Base-by-base conservation (phyloP, 2,113 vertebrate species). In the Dissostichus mawsoni region DNA sequence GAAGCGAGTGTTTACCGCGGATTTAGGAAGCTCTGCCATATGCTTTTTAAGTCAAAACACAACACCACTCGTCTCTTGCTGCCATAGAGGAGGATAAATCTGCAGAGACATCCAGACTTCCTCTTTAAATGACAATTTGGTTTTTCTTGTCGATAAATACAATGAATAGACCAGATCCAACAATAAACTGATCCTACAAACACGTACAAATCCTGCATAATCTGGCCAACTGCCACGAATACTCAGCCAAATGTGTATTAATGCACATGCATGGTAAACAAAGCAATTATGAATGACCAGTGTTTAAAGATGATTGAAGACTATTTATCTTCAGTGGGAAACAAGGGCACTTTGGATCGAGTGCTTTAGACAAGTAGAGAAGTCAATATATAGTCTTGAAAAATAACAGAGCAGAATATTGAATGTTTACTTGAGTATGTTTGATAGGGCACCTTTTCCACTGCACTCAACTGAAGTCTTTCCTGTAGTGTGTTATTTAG, bases 1-100 rank as follows among this genome's bases (percentile, higher is more conserved):
- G 89, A 90, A 80, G 59, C 17, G 4, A 20, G 59, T 90, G 86
- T 90, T 89, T 87, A 81, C 50, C 45, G 52, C 63, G 63, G 50
- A 51, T 51, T 17, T 51, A 4, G n/a, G 44, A 44, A 44, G 5
- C 6, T 45, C 41, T 23, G 41, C 41, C 18, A 45, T 44, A 44
- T 45, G 16, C n/a, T 23, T 4, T 47, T 65, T 23, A 65, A 47
- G 47, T 18, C 47, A 25, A 65, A 47, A 23, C 62, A 48, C 11
- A 65, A 65, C 6, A 6, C 23, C 62, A 47, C n/a, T 23, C 41
- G 17, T 18, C 23, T 51, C 25, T 51, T 50, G 2, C 16, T 33
- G 23, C 47, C 45, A 66, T 11, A 18, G 45, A 29, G 14, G 9
- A 1, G 45, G 12, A 65, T 17, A 4, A 11, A 18, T 29, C 4